phyloP scores from a whole-genome alignment of 2,797 vertebrate genomes.

The Manis crassicaudata region DNA sequence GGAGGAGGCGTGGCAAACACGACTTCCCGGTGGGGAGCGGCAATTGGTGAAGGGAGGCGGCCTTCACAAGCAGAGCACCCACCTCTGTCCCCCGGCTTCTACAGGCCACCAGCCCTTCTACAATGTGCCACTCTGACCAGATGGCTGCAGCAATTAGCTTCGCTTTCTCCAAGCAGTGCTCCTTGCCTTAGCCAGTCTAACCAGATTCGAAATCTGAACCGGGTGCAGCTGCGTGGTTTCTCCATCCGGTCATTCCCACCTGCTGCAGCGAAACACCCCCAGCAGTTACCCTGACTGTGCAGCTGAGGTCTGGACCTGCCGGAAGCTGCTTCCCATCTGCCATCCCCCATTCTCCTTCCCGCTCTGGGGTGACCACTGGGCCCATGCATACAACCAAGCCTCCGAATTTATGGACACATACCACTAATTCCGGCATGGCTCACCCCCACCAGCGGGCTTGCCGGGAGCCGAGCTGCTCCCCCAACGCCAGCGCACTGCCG shows the following conservation, averaged over 20 bases:
- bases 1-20: rapidly evolving
- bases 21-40: background rate
- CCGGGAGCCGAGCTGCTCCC: rapidly evolving
- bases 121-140: rapidly evolving
- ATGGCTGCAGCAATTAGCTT: too few species aligned
- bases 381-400: background rate
- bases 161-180: background rate
- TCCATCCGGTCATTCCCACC: rapidly evolving
- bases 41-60: rapidly evolving
- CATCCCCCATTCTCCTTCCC: background rate
- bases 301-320: background rate
- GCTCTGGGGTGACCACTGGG: background rate
- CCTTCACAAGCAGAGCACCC: rapidly evolving
- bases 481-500: rapidly evolving
- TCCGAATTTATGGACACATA: background rate
- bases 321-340: rapidly evolving
- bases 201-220: background rate
- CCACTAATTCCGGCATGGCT: rapidly evolving
- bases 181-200: background rate
- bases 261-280: rapidly evolving
- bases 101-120: background rate
- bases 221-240: background rate
- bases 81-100: background rate
- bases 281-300: rapidly evolving
- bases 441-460: rapidly evolving